Evolutionary conservation across 2,797 vertebrate species (phyloP).

Genomic region (Gambusia yucatana): DNA sequence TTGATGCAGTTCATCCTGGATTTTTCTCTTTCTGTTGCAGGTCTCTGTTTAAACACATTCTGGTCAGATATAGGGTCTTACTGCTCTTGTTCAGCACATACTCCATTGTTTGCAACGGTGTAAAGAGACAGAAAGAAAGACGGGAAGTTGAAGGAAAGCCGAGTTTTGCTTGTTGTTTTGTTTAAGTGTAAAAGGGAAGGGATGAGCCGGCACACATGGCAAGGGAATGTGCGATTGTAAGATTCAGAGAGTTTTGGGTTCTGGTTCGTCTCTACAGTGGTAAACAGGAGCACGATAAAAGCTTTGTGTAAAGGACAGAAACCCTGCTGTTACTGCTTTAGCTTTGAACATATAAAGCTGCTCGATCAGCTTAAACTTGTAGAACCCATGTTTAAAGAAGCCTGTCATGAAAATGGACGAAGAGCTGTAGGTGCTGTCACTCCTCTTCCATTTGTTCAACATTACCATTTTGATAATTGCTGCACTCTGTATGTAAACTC

Average conservation of each 20-base stretch:
- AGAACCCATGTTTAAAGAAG: constrained; percentile 37
- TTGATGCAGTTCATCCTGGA: constrained; percentile 49
- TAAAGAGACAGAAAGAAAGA: constrained; percentile 25
- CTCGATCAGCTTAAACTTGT: constrained; percentile 59
- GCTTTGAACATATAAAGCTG: constrained; percentile 61
- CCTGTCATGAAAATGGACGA: constrained; percentile 26
- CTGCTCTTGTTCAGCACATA: constrained; percentile 26
- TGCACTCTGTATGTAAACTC: not conserved
- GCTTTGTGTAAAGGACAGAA: constrained; percentile 58
- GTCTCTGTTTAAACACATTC: constrained; percentile 24
- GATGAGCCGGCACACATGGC: constrained; percentile 11
- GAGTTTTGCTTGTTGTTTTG: not conserved
- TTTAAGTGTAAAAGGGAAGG: constrained; percentile 14
- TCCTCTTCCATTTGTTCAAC: not conserved
- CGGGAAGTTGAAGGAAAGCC: constrained; percentile 8
- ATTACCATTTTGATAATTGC: constrained; percentile 10
- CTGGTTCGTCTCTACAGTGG: constrained; percentile 59
- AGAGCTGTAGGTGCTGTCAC: constrained; percentile 12
- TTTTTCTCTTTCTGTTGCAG: constrained; percentile 40
- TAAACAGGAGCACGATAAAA: constrained; percentile 66
- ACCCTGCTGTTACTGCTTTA: constrained; percentile 58
- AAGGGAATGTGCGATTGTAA: constrained; percentile 28
- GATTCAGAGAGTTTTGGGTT: constrained; percentile 52
- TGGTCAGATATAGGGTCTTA: constrained; percentile 44
- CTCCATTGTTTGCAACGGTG: constrained; percentile 48